Conservation (phyloP, 2,888 invertebrate genomes). For the Sisyra nigra region DNA sequence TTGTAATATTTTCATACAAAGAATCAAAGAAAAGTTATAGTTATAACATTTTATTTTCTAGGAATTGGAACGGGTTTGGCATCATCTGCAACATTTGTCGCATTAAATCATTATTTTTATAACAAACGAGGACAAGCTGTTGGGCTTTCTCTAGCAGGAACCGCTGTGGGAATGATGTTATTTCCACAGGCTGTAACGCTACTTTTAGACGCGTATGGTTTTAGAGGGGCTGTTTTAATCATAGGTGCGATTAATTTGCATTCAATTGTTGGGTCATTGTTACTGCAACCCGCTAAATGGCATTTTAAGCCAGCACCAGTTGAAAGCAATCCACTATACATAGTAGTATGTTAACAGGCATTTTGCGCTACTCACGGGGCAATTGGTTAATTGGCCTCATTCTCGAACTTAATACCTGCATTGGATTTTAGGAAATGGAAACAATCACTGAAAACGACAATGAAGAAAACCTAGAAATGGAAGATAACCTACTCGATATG, state of each 20-base stretch:
- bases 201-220: constrained; percentile 43
- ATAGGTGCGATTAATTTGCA: constrained; percentile 51
- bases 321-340: constrained; percentile 21
- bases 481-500: constrained; percentile 21
- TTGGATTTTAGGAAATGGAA: constrained; percentile 42
- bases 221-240: constrained; percentile 50
- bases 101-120: constrained; percentile 60
- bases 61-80: constrained; percentile 64
- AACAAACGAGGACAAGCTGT: constrained; percentile 65
- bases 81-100: constrained; percentile 61
- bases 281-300: constrained; percentile 55
- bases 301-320: constrained; percentile 39
- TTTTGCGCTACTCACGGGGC: too few relatives aligned
- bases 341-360: too few relatives aligned
- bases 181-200: constrained; percentile 60
- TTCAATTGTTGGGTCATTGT: constrained; percentile 45
- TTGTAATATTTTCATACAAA: constrained; percentile 24
- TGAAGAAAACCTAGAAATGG: constrained; percentile 38
- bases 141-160: constrained; percentile 64
- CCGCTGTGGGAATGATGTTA: constrained; percentile 61
- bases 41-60: constrained; percentile 22
- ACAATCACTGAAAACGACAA: constrained; percentile 49
- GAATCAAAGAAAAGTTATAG: not conserved
- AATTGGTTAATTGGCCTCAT: too few relatives aligned
- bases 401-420: too few relatives aligned